Base-by-base conservation (phyloP, 2,113 vertebrate genomes). In the Laterallus jamaicensis region DNA sequence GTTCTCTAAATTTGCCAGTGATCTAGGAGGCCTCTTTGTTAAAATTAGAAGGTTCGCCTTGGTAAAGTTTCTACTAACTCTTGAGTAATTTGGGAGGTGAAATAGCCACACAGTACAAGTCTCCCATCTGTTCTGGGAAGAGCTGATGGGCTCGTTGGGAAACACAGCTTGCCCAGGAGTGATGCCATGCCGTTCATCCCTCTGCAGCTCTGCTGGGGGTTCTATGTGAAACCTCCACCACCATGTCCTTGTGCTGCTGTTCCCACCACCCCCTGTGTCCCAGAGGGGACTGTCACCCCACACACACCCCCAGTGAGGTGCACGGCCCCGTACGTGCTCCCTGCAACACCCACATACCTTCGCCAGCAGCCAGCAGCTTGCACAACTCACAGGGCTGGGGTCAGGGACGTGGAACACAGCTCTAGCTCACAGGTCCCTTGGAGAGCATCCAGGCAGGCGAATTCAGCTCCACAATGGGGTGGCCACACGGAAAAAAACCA, bases 211-310 rank as follows among this genome's bases (percentile, higher is more conserved):
- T 26, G 49, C 2, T 0, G 1, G 1, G 56, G 40, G 6, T n/a
- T 35, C 1, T 1, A 3, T 1, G 52, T 2, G 60, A 67, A 63
- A 39, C 35, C 28, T 26, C 40, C 68, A 17, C 0, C 0, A 5
- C 47, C 15, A 4, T 0, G 5, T 59, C 52, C 80, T 68, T 1
- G 54, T 50, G 49, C 68, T 82, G 67, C 76, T 66, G 56, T 52
- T 62, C 29, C 15, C 37, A 11, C 2, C 28, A 5, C 2, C 17
- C 44, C 4, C 71, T n/a, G 15, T 0, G 22, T 20, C 49, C 80
- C 32, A 3, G 55, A 58, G 54, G 54, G 49, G 20, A 31, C 35
- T 0, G 11, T n/a, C 4, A 3, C 5, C 12, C 9, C 39, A 35
- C 39, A 10, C 39, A 10, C 40, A 11, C 25, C 54, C 55, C 1